These are phyloP conservation scores for Schizothorax lantsangensis DNA, from an alignment of 2,797 vertebrate species.

Conservation along the genomic window DNA sequence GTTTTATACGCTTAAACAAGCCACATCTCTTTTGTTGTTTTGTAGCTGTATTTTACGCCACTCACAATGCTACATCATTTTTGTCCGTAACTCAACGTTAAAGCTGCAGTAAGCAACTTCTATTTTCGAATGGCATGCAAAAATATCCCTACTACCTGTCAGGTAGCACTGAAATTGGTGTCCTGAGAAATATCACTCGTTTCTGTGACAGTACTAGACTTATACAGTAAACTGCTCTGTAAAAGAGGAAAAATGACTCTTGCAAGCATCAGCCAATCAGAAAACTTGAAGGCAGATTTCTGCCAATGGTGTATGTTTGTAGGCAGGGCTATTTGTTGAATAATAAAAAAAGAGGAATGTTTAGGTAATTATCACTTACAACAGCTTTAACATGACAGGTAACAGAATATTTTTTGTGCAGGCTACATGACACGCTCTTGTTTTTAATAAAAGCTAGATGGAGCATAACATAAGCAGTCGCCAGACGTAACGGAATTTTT, in stretches of 20 bases:
- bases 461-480: not conserved
- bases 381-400: not conserved
- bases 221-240: not conserved
- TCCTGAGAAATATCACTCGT: not conserved
- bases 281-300: not conserved
- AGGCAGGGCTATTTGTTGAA: not conserved
- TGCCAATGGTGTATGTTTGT: not conserved
- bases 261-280: not conserved
- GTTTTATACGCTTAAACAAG: not conserved
- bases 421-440: not conserved
- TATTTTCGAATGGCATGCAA: not conserved
- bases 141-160: not conserved
- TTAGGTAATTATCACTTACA: not conserved
- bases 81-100: not conserved
- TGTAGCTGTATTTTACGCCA: not conserved
- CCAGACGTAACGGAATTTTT: not conserved
- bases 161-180: not conserved
- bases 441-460: slow-evolving; percentile 1
- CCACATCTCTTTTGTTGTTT: not conserved
- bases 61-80: not conserved
- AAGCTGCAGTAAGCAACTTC: not conserved
- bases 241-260: not conserved
- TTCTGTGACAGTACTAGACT: slow-evolving; percentile 11
- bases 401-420: not conserved
- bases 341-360: not conserved